Evolutionary conservation across 2,113 vertebrate genomes (phyloP).

Genomic region (Serilophus lunatus): DNA sequence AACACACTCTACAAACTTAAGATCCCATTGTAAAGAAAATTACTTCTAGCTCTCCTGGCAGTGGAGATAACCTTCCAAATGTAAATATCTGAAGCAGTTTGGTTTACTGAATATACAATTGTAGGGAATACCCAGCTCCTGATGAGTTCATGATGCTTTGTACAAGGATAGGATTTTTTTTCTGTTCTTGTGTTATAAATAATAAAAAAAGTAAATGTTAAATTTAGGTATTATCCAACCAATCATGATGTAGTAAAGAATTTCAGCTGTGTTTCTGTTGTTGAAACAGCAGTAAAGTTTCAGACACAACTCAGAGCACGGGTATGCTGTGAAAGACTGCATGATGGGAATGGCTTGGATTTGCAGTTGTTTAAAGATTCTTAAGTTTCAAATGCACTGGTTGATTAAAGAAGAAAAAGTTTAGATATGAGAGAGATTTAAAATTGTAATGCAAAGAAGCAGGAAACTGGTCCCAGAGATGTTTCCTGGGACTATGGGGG

Average conservation of each 20-base stretch:
- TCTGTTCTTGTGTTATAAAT: not conserved
- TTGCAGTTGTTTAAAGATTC: not conserved
- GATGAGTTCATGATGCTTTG: not conserved
- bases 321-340: not conserved
- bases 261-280: not conserved
- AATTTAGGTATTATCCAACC: not conserved
- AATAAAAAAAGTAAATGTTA: not conserved
- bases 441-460: not conserved
- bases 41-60: slow-evolving; percentile 1
- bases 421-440: not conserved
- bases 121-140: not conserved
- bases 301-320: not conserved
- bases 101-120: not conserved
- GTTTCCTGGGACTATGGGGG: not conserved
- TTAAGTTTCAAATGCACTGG: not conserved
- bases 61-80: slow-evolving; percentile 40
- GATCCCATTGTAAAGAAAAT: slow-evolving; percentile 34
- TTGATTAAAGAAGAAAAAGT: not conserved
- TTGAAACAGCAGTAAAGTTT: not conserved
- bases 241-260: not conserved
- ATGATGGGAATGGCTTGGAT: not conserved
- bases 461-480: not conserved
- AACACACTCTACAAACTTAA: not conserved
- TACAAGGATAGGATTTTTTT: not conserved
- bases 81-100: not conserved